phyloP scores from a whole-genome alignment of 2,888 invertebrate genomes.

The Megamerina dolium region DNA sequence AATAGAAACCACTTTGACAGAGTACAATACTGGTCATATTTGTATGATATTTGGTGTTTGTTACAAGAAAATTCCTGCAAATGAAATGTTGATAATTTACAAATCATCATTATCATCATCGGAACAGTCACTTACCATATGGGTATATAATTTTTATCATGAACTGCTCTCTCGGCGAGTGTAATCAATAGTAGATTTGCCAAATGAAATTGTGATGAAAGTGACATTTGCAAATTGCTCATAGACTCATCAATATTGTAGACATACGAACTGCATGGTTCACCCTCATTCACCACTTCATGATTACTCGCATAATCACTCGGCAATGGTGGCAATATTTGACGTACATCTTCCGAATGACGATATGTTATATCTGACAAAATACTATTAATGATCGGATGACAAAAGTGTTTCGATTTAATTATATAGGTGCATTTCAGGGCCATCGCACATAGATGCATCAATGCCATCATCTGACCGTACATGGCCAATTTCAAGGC shows the following conservation, averaged over 20 bases:
- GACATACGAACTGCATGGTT: slow-evolving; percentile 42
- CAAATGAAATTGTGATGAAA: slow-evolving; percentile 49
- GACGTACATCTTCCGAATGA: slow-evolving; percentile 43
- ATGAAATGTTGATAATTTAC: neutral
- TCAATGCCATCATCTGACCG: slow-evolving; percentile 47
- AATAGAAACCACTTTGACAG: slow-evolving; percentile 49
- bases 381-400: slow-evolving; percentile 35
- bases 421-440: slow-evolving; percentile 43
- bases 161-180: slow-evolving; percentile 46
- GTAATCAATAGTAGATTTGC: slow-evolving; percentile 48
- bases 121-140: slow-evolving; percentile 35
- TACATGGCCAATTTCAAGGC: slow-evolving; percentile 50
- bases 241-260: slow-evolving; percentile 44
- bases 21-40: slow-evolving; percentile 50
- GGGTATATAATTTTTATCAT: slow-evolving; percentile 47
- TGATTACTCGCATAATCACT: slow-evolving; percentile 13
- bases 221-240: slow-evolving; percentile 47
- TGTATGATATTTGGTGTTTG: slow-evolving; percentile 47
- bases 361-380: slow-evolving; percentile 40
- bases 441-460: slow-evolving; percentile 50
- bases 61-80: slow-evolving; percentile 46
- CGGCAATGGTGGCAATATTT: slow-evolving; percentile 31
- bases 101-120: neutral
- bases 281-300: slow-evolving; percentile 33
- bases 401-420: slow-evolving; percentile 38